These are phyloP conservation scores for Lepus americanus DNA, from an alignment of 2,113 vertebrate species.

Conservation along the genomic window DNA sequence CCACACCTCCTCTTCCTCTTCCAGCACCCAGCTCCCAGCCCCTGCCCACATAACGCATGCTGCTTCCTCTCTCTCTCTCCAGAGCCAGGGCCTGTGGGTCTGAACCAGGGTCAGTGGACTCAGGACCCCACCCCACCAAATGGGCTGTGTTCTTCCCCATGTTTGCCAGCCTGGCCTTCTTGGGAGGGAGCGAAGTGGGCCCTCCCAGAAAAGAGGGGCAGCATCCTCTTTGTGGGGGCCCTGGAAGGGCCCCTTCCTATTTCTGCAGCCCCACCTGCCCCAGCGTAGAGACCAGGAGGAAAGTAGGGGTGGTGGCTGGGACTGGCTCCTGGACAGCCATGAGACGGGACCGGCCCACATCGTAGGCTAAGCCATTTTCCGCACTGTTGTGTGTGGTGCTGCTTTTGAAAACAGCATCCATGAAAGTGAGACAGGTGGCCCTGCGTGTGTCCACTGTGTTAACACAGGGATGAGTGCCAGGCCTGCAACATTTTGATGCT, in stretches of 20 bases:
- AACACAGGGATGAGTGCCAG: background rate
- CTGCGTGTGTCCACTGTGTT: background rate
- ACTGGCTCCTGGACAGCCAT: background rate
- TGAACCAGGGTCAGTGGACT: background rate
- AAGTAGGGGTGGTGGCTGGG: background rate
- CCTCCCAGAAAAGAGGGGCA: background rate
- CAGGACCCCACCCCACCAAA: background rate
- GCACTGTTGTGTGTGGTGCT: background rate
- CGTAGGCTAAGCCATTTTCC: background rate
- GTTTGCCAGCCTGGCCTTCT: background rate
- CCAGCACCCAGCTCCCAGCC: background rate
- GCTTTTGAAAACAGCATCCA: background rate
- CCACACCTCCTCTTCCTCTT: background rate
- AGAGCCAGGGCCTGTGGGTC: background rate
- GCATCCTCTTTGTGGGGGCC: background rate
- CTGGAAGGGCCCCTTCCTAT: background rate
- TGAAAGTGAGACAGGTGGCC: background rate
- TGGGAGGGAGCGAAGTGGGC: fast-evolving
- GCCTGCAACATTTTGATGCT: constrained; percentile 77
- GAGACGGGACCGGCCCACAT: background rate
- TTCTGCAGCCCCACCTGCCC: background rate
- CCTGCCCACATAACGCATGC: fast-evolving
- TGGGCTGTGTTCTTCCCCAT: fast-evolving
- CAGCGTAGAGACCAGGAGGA: background rate
- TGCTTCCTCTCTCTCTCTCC: background rate